Base-by-base conservation (phyloP, 1,140 invertebrate species). In the Sesamia nonagrioides region DNA sequence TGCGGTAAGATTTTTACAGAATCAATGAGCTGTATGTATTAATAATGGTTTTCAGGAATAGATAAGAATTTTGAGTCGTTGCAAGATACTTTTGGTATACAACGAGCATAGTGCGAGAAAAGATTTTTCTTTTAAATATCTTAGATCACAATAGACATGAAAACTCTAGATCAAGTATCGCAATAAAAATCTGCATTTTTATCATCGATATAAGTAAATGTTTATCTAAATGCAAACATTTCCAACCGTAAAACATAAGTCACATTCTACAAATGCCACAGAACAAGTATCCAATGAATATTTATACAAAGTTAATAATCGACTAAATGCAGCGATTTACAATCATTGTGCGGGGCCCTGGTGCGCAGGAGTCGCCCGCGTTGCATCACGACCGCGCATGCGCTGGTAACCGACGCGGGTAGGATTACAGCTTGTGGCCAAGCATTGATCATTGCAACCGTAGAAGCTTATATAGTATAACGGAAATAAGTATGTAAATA, bases 351-450 rank as follows among this genome's bases (percentile, higher is more conserved):
- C 37, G 18, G 18, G 8, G n/a, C 33, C 63, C 6, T 15, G 61
- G 0, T 18, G 63, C 42, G 63, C 63, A 27, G 21, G 50, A 63
- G 78, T 71, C 54, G 63, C 58, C 73, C 66, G 6, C 35, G 66
- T 60, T 54, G 54, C 63, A 54, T 80, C 73, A 76, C 73, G 73
- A 80, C 63, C 56, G 60, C 77, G 69, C 68, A 18, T n/a, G 27
- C 61, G 40, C 61, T 3, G 68, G 48, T 71, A 71, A 54, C 68
- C 2, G 68, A 79, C 37, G 21, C 60, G 77, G 42, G 9, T 74
- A 74, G 18, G 6, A 40, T 74, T 74, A 74, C 71, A 13, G 21
- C 35, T 60, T 74, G 71, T 37, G 71, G 71, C 54, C 37, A 42
- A 27, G 54, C 40, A 73, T 27, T 73, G 54, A 73, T 73, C 17